Evolutionary conservation across 2,113 vertebrate species (phyloP).

Genomic region (Microtus ochrogaster): DNA sequence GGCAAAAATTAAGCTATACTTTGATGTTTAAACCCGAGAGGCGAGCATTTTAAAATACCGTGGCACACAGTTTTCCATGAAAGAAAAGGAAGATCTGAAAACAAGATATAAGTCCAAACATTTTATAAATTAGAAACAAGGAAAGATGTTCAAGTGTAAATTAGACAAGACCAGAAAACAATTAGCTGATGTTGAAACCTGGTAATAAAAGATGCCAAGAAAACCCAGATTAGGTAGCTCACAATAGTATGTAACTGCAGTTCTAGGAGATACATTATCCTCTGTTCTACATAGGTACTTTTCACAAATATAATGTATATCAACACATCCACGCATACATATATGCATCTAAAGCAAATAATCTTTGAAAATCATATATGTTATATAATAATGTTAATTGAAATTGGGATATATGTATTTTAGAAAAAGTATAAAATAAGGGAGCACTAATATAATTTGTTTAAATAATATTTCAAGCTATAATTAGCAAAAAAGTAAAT

Average conservation of each 20-base stretch:
- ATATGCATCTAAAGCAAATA: neutral
- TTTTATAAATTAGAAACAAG: neutral
- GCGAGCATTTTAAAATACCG: neutral
- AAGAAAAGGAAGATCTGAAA: neutral
- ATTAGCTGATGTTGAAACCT: neutral
- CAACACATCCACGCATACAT: neutral
- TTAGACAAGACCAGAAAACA: neutral
- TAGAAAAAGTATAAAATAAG: neutral
- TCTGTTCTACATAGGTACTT: no score
- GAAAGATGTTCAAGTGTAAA: neutral
- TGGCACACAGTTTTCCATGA: accelerated
- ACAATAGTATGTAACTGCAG: neutral
- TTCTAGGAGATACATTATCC: neutral
- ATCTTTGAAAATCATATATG: neutral
- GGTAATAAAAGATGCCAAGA: neutral
- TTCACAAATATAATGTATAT: neutral
- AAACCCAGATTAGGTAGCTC: neutral
- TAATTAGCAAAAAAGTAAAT: neutral
- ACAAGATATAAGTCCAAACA: accelerated
- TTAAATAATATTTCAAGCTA: neutral
- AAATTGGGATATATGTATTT: neutral
- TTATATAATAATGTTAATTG: no score
- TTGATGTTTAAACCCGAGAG: neutral
- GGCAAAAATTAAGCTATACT: neutral
- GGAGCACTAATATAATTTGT: neutral